Evolutionary conservation across 2,888 invertebrate species (phyloP).

Genomic region (Pyrgus malvae): DNA sequence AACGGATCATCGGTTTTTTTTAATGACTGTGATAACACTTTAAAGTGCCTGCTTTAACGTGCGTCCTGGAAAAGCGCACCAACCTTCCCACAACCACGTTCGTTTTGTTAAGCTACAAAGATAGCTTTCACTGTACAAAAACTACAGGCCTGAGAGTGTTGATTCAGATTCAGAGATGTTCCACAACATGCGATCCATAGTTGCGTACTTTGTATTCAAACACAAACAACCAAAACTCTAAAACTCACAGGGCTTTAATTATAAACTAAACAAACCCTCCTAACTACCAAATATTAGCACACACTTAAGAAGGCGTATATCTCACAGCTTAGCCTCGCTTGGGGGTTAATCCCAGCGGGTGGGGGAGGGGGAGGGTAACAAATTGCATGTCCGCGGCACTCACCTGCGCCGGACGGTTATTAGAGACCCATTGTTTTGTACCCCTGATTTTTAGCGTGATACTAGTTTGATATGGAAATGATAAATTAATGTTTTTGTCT

Average conservation of each 20-base stretch:
- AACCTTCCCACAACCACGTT: too few species aligned
- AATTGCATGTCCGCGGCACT: slow-evolving; percentile 68
- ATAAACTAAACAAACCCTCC: background rate
- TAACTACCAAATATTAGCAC: background rate
- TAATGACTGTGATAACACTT: too few species aligned
- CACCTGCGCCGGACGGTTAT: slow-evolving; percentile 61
- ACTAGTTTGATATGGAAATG: background rate
- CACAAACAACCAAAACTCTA: background rate
- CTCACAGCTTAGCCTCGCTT: slow-evolving; percentile 12
- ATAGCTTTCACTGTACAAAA: too few species aligned
- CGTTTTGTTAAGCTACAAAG: too few species aligned
- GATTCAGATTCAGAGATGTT: too few species aligned
- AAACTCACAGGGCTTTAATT: background rate
- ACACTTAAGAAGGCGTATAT: slow-evolving; percentile 9
- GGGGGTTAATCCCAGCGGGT: slow-evolving; percentile 7
- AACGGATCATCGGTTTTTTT: too few species aligned
- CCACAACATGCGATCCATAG: too few species aligned
- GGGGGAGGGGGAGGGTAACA: slow-evolving; percentile 40
- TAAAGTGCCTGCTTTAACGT: too few species aligned
- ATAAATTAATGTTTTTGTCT: background rate
- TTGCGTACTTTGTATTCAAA: too few species aligned
- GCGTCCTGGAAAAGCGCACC: too few species aligned
- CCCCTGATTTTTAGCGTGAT: slow-evolving; percentile 10
- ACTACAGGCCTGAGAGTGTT: too few species aligned
- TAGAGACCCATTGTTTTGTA: slow-evolving; percentile 43